Base-by-base conservation (phyloP, 2,113 vertebrate species). In the Notiomystis cincta region DNA sequence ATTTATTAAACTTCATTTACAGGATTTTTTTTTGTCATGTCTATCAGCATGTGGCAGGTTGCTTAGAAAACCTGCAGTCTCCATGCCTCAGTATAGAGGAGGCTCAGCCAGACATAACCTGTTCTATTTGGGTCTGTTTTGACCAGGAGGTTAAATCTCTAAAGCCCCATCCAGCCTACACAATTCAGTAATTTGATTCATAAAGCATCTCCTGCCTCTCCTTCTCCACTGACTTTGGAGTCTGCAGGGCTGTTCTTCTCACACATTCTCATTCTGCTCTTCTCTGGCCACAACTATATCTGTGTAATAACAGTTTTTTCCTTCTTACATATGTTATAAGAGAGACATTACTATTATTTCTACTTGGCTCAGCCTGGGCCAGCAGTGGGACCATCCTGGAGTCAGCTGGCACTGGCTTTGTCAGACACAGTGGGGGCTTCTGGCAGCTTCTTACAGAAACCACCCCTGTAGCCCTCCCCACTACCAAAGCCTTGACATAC, bases 391-490 rank as follows among this genome's bases (percentile, higher is more conserved):
- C 7, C 19, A 51, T 47, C 7, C n/a, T 78, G 28, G 9, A n/a
- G n/a, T 37, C n/a, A n/a, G 19, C 8, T 7, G 15, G 23, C 19
- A n/a, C 20, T 45, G 38, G 28, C 28, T 69, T 60, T 45, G 8
- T 53, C 28, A 61, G 38, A 38, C 8, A 45, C 6, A 37, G 13
- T 8, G 38, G 13, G 53, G 47, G 38, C 8, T 47, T 70, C 56
- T 61, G 7, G 15, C 23, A 87, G 15, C 33, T 61, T 78, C 38
- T 69, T 37, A 38, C 3, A 70, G 28, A 78, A 53, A 13, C n/a
- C 19, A 38, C 4, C 2, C 15, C 23, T n/a, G 18, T 33, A 33
- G 5, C 27, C 11, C 6, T n/a, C 5, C 10, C 18, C 13, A 2
- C 11, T 33, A 10, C 37, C 47, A 45, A 53, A 78, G 16, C 33